These are phyloP conservation scores for Lagopus leucura DNA, from an alignment of 2,113 vertebrate species.

Conservation along the genomic window DNA sequence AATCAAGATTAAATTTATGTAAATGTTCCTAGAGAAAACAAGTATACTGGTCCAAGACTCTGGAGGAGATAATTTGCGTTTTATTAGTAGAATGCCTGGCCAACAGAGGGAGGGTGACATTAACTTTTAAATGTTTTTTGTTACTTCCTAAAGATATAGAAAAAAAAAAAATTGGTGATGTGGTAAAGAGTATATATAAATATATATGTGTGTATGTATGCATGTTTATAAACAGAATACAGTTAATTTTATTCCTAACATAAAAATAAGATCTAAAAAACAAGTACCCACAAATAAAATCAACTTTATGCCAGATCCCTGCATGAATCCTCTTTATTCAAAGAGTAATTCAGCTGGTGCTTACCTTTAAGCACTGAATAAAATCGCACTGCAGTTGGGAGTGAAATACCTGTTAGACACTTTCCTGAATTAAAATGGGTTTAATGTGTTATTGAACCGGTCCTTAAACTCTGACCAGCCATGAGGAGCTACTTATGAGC, in stretches of 20 bases:
- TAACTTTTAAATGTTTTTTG: neutral
- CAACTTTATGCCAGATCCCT: neutral
- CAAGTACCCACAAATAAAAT: neutral
- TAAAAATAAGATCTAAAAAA: neutral
- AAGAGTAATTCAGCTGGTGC: neutral
- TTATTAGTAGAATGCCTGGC: neutral
- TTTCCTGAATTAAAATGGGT: neutral
- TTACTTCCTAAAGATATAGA: neutral
- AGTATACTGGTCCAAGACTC: neutral
- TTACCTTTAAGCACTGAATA: neutral
- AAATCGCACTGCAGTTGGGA: neutral
- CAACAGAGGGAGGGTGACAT: neutral
- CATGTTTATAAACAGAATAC: neutral
- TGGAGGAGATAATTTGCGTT: neutral
- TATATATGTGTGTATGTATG: neutral
- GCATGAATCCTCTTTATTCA: neutral
- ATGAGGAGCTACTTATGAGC: neutral
- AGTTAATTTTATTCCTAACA: neutral
- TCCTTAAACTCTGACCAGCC: neutral
- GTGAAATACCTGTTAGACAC: neutral
- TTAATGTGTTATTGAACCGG: neutral
- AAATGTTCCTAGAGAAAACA: neutral
- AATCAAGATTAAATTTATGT: neutral
- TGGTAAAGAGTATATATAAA: neutral
- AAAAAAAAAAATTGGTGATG: neutral